Conservation (phyloP, 2,888 invertebrate species). For the Drosophila emarginata region DNA sequence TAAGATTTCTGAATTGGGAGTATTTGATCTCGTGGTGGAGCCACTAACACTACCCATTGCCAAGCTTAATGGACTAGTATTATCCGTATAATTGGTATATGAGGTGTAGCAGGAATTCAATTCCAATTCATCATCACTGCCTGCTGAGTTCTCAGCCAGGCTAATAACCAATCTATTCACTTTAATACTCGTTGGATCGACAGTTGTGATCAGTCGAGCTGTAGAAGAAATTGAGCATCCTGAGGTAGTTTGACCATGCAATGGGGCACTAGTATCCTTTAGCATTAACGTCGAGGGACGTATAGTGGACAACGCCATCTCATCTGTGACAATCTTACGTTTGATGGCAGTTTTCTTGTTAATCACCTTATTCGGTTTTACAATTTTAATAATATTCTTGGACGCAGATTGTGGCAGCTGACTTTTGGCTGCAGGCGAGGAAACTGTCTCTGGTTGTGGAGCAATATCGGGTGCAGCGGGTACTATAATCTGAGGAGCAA, state of each 20-base stretch:
- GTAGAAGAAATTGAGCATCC: slow-evolving; percentile 12
- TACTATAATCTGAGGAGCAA: neutral
- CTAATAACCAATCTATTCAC: slow-evolving; percentile 77
- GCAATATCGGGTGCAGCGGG: neutral
- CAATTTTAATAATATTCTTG: slow-evolving; percentile 68
- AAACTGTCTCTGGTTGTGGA: neutral
- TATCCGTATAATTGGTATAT: slow-evolving; percentile 63
- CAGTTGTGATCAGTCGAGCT: slow-evolving; percentile 73
- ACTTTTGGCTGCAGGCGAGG: neutral
- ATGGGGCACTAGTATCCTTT: slow-evolving; percentile 51
- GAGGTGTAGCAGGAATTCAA: slow-evolving; percentile 34
- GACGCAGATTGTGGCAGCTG: neutral
- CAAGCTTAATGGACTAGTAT: slow-evolving; percentile 77
- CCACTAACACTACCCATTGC: slow-evolving; percentile 72
- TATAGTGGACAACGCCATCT: slow-evolving; percentile 9
- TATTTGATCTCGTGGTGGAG: slow-evolving; percentile 69
- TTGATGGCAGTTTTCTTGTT: slow-evolving; percentile 69
- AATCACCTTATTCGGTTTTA: slow-evolving; percentile 81
- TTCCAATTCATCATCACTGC: slow-evolving; percentile 70
- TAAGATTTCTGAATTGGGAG: slow-evolving; percentile 57
- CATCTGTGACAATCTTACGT: slow-evolving; percentile 44
- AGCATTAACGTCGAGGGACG: slow-evolving; percentile 43
- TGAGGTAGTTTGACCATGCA: slow-evolving; percentile 16
- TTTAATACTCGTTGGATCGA: slow-evolving; percentile 68
- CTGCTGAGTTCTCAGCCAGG: slow-evolving; percentile 71